phyloP scores from a whole-genome alignment of 2,888 invertebrate species.

The Aporophyla lueneburgensis region DNA sequence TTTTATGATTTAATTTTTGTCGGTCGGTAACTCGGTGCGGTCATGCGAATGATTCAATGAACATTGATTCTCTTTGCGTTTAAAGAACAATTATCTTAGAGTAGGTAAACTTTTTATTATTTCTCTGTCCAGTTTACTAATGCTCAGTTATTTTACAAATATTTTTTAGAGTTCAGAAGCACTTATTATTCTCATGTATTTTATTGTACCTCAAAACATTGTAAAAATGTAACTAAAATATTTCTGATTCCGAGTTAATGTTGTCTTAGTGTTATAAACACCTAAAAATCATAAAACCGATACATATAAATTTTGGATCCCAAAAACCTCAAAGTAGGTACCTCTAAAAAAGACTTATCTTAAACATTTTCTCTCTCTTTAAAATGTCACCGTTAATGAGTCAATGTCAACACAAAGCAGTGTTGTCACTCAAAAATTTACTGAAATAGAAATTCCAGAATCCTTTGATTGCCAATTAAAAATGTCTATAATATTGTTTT shows the following conservation, averaged over 20 bases:
- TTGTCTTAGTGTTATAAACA: background rate
- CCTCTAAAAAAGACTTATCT: no score
- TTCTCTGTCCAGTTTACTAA: background rate
- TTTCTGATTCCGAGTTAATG: constrained; percentile 6
- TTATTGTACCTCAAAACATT: background rate
- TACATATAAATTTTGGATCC: background rate
- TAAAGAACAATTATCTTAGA: background rate
- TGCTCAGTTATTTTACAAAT: background rate
- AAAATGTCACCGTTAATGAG: no score
- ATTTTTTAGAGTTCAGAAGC: background rate
- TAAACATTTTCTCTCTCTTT: no score
- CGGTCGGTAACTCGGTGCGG: constrained; percentile 6
- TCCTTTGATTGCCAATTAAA: background rate
- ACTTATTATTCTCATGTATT: constrained; percentile 6
- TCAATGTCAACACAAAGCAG: no score
- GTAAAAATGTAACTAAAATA: constrained; percentile 3
- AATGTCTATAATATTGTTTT: background rate
- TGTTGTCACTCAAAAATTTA: constrained; percentile 6
- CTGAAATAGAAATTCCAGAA: no score
- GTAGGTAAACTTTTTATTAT: background rate
- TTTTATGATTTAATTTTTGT: constrained; percentile 42
- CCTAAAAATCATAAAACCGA: background rate
- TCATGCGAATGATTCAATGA: constrained; percentile 25
- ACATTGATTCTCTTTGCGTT: constrained; percentile 13
- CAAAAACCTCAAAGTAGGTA: no score